Conservation (phyloP, 2,888 invertebrate species). For the Hypsopygia costalis region DNA sequence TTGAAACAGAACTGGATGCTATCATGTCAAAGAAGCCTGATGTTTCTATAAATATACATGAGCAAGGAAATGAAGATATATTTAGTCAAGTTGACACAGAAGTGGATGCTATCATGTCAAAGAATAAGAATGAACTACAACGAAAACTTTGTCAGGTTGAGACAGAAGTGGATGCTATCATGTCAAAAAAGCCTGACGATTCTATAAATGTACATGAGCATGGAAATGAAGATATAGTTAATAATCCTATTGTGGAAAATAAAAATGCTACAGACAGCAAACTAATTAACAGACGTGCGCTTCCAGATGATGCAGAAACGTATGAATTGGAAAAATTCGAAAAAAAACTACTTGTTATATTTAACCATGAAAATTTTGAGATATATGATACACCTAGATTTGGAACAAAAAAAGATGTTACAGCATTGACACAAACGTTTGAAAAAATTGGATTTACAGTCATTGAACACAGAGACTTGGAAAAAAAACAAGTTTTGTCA, state of each 20-base stretch:
- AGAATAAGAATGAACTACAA: too few relatives aligned
- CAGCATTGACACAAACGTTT: slow-evolving; percentile 41
- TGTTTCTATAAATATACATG: too few relatives aligned
- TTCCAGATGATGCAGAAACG: slow-evolving; percentile 39
- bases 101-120: too few relatives aligned
- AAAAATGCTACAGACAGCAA: not conserved
- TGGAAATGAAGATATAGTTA: too few relatives aligned
- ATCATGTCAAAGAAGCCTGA: too few relatives aligned
- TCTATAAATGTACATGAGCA: too few relatives aligned
- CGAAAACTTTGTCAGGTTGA: too few relatives aligned
- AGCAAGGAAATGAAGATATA: not conserved
- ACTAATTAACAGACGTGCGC: slow-evolving; percentile 31
- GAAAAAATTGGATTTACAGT: slow-evolving; percentile 47
- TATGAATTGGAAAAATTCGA: slow-evolving; percentile 54
- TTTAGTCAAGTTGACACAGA: too few relatives aligned
- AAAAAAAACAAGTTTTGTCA: slow-evolving; percentile 39
- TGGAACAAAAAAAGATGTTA: slow-evolving; percentile 51
- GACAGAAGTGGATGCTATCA: too few relatives aligned
- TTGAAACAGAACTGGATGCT: too few relatives aligned
- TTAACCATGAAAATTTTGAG: slow-evolving; percentile 49
- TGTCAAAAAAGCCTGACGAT: too few relatives aligned
- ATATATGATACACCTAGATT: slow-evolving; percentile 34
- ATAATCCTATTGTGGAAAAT: too few relatives aligned
- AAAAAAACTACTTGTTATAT: slow-evolving; percentile 49
- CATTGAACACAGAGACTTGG: slow-evolving; percentile 37